phyloP scores from a whole-genome alignment of 2,888 invertebrate genomes.

The Brachynemurus nebulosus region DNA sequence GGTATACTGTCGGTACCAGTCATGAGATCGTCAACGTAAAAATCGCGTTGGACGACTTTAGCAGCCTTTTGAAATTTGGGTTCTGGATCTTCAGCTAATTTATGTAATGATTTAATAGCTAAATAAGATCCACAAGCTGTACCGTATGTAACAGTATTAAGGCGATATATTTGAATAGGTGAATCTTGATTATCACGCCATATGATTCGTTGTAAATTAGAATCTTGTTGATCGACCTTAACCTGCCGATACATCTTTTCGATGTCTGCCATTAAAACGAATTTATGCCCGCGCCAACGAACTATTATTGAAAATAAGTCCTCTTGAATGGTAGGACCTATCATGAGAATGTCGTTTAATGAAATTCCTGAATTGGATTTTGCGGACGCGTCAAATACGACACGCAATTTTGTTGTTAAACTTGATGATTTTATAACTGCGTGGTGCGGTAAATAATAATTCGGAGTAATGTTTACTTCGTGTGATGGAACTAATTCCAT shows the following conservation, averaged over 20 bases:
- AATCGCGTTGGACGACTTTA: constrained; percentile 12
- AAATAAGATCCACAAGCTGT: constrained; percentile 7
- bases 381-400: background rate
- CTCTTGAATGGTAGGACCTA: background rate
- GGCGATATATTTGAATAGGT: background rate
- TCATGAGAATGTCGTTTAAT: background rate
- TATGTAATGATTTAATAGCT: constrained; percentile 8
- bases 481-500: background rate
- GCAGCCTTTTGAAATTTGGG: constrained; percentile 11
- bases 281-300: background rate
- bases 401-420: background rate
- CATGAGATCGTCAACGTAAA: constrained; percentile 18
- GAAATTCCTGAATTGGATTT: background rate
- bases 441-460: constrained; percentile 4
- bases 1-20: constrained; percentile 10
- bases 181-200: background rate
- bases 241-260: background rate
- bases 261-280: background rate
- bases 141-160: background rate
- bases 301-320: background rate
- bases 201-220: background rate
- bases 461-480: background rate
- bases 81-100: constrained; percentile 12
- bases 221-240: background rate
- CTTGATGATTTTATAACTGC: background rate